phyloP scores from a whole-genome alignment of 2,113 vertebrate species.

The Clarias batrachus region DNA sequence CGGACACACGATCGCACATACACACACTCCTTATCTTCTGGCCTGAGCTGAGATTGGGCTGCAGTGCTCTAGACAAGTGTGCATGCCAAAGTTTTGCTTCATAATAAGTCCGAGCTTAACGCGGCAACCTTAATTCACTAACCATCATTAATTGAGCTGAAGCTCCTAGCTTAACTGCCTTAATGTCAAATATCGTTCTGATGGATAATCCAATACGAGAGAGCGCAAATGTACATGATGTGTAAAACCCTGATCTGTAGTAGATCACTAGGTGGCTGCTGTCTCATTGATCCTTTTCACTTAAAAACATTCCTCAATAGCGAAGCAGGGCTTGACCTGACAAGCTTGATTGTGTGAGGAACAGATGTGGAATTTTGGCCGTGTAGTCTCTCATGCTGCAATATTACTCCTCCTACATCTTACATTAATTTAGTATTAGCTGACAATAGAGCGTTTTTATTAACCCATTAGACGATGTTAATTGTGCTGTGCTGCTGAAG shows the following conservation, averaged over 20 bases:
- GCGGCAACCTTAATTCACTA: slow-evolving; percentile 23
- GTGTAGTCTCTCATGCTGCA: slow-evolving; percentile 1
- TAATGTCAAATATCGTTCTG: not conserved
- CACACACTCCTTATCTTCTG: slow-evolving; percentile 8
- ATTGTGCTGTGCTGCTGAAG: slow-evolving; percentile 30
- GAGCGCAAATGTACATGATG: not conserved
- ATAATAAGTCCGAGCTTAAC: slow-evolving; percentile 1
- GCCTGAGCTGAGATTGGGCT: slow-evolving; percentile 39
- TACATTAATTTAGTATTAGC: not conserved
- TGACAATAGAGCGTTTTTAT: slow-evolving; percentile 15
- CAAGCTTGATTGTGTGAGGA: slow-evolving; percentile 16
- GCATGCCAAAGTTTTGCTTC: slow-evolving; percentile 37
- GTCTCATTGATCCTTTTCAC: not conserved
- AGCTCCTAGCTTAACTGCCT: not conserved
- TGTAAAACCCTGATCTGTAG: not conserved
- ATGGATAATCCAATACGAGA: slow-evolving; percentile 7
- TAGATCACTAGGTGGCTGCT: not conserved
- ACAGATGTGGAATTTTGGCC: slow-evolving; percentile 26
- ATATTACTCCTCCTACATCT: not conserved
- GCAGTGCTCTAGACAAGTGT: slow-evolving; percentile 59
- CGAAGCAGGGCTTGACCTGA: slow-evolving; percentile 25
- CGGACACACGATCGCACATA: slow-evolving; percentile 35
- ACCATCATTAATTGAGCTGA: slow-evolving; percentile 1
- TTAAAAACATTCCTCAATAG: slow-evolving; percentile 17
- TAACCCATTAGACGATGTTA: slow-evolving; percentile 18